Base-by-base conservation (phyloP, 1,140 invertebrate genomes). In the Callitettix versicolor region DNA sequence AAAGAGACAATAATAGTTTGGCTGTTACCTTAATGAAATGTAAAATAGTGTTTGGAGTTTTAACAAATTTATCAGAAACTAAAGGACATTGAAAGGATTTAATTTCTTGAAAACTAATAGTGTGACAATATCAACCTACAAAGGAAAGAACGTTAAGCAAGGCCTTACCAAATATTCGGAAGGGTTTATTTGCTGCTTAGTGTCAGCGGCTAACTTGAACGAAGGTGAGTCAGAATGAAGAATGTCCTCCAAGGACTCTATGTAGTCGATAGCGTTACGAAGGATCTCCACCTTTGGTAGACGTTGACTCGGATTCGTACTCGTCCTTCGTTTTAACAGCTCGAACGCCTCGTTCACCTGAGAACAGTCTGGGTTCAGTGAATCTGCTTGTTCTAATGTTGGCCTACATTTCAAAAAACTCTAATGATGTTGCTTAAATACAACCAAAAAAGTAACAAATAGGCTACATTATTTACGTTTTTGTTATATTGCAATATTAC, bases 321-420 rank as follows among this genome's bases (percentile, higher is more conserved):
- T 91, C 0, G 95, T 95, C 58, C 94, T 72, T 64, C 87, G 75
- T 67, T 98, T 95, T 38, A 98, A 72, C 24, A 92, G 81, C 70
- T 98, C 95, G 71, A 98, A 98, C 0, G 95, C 95, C 72, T 98
- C 95, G 70, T 98, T 98, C 58, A 98, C 95, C 88, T 91, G 67
- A 15, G 26, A 30, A 30, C 3, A 30, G 3, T 4, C 26, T 30
- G 26, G 26, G 26, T 30, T 30, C 26, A 30, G 26, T 9, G 26
- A 30, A 30, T 30, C n/a, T 36, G 34, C 7, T 36, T 36, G 34
- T 9, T 36, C n/a, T 9, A 9, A 9, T 36, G 34, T 36, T 36
- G 34, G n/a, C 34, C 34, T 9, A n/a, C 34, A 9, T 7, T 36
- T 7, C 34, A 36, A 36, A n/a, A n/a, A 36, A 36, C 7, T n/a